Evolutionary conservation across 2,113 vertebrate genomes (phyloP).

Genomic region (Odontophorus gujanensis): DNA sequence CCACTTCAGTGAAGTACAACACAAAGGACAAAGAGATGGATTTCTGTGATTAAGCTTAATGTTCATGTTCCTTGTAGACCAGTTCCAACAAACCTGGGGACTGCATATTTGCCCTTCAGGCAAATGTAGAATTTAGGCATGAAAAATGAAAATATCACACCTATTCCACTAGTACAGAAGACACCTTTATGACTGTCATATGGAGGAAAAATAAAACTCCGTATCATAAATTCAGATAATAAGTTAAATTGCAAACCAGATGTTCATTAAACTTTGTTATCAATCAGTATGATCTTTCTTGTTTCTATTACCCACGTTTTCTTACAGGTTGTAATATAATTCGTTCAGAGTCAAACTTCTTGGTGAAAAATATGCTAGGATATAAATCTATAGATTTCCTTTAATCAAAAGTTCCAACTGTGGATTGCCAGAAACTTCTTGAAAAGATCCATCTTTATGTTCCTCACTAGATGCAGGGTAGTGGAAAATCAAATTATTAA

Average conservation of each 20-base stretch:
- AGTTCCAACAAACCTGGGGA: not conserved
- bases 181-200: not conserved
- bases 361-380: not conserved
- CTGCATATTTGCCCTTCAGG: not conserved
- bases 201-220: not conserved
- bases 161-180: not conserved
- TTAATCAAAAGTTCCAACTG: conserved; percentile 11
- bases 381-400: not conserved
- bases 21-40: not conserved
- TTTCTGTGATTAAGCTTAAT: not conserved
- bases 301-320: not conserved
- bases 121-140: not conserved
- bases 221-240: not conserved
- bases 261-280: not conserved
- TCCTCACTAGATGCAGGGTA: not conserved
- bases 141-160: not conserved
- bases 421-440: not conserved
- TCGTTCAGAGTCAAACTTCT: conserved; percentile 4
- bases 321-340: not conserved
- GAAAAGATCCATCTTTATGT: not conserved
- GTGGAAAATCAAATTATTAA: conserved; percentile 45
- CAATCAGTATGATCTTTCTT: not conserved
- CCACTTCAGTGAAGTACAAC: not conserved
- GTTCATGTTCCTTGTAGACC: not conserved
- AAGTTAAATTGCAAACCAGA: not conserved